Conservation (phyloP, 35 echinoderm and acorn worm genomes). For the Apostichopus japonicus region DNA sequence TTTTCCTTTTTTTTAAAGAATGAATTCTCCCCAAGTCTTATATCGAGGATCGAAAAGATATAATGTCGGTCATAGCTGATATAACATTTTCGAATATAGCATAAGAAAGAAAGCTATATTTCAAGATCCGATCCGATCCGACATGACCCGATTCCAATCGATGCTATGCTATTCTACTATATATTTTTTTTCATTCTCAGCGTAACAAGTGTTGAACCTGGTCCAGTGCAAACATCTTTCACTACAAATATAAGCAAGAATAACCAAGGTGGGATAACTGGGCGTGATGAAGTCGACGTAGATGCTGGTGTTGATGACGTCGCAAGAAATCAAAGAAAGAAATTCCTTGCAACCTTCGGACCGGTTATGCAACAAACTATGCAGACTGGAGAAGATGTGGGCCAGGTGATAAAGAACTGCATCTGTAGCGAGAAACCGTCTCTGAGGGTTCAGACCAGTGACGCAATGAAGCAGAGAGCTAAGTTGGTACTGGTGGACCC, state of each 20-base stretch:
- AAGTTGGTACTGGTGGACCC: not conserved
- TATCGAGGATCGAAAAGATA: no score
- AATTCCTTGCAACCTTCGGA: not conserved
- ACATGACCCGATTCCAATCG: no score
- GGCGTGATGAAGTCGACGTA: not conserved
- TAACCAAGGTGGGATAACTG: not conserved
- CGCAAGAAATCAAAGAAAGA: not conserved
- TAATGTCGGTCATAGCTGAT: no score
- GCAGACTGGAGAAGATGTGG: not conserved
- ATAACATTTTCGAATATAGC: no score
- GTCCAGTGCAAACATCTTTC: not conserved
- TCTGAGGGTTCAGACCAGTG: not conserved
- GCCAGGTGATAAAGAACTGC: not conserved
- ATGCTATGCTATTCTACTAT: not conserved
- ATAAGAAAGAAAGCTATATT: no score
- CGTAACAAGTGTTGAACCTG: slow-evolving; percentile 7
- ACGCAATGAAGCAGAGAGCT: not conserved
- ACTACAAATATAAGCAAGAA: not conserved
- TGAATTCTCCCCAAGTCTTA: no score
- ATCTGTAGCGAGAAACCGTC: not conserved
- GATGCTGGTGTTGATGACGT: not conserved
- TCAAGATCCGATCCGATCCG: no score
- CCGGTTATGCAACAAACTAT: not conserved
- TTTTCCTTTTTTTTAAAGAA: no score
- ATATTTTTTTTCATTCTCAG: not conserved